Conservation (phyloP, 2,797 vertebrate species). For the Hydrolagus colliei region DNA sequence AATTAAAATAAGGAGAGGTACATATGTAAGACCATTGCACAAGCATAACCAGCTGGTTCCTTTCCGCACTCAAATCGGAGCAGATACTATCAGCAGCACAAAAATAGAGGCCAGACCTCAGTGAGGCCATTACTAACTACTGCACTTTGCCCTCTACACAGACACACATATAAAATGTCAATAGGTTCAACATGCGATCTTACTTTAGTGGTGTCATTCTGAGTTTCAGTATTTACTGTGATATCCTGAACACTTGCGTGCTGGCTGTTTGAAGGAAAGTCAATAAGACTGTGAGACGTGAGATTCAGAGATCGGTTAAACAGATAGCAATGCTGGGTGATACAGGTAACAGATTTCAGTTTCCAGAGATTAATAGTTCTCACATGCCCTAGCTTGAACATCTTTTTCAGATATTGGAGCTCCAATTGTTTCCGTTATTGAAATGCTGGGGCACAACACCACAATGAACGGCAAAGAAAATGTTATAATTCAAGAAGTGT, state of each 20-base stretch:
- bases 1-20: constrained; percentile 32
- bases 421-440: not conserved
- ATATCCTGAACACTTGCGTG: constrained; percentile 7
- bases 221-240: constrained; percentile 21
- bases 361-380: constrained; percentile 17
- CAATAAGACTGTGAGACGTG: not conserved
- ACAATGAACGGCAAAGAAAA: too few species aligned
- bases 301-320: not conserved
- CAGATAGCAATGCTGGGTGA: not conserved
- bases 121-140: constrained; percentile 16
- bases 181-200: constrained; percentile 28
- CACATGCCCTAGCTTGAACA: not conserved
- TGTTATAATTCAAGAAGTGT: too few species aligned
- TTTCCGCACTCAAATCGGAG: constrained; percentile 25
- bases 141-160: constrained; percentile 29
- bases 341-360: constrained; percentile 13
- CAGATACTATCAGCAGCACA: constrained; percentile 28
- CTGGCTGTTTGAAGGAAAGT: not conserved
- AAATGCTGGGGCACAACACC: too few species aligned
- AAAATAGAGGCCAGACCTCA: constrained; percentile 32
- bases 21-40: constrained; percentile 29
- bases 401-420: not conserved
- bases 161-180: constrained; percentile 27
- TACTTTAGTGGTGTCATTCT: constrained; percentile 18
- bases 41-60: constrained; percentile 32